Base-by-base conservation (phyloP, 2,113 vertebrate species). In the Pandion haliaetus region DNA sequence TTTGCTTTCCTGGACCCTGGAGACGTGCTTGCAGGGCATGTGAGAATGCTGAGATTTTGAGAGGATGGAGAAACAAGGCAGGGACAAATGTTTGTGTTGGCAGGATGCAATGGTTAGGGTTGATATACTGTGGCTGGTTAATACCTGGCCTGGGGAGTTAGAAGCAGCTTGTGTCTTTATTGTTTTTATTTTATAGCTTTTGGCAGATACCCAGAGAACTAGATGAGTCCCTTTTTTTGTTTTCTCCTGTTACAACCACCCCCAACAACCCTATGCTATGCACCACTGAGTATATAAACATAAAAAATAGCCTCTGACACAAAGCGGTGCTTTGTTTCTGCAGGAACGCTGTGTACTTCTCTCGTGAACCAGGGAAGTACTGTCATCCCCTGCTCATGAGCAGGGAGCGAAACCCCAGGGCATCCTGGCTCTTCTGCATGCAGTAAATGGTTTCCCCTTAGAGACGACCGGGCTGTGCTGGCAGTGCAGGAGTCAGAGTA, bases 151-250 rank as follows among this genome's bases (percentile, higher is more conserved):
- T 42, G 59, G 25, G 54, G 65, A 86, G 59, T 24, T 72, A 14
- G 86, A 49, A 57, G 77, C 86, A 93, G 65, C 63, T 90, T 72
- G 58, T 71, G 63, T 55, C 77, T 82, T 90, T 86, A 86, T 78
- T 62, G 86, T 6, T 71, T 85, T 77, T 36, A 55, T 49, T 86
- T 82, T 78, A 90, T 55, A 66, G 90, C 69, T 95, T 47, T 86
- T 55, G 69, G 76, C 58, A 86, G 76, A 71, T 76, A 38, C 69
- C 62, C 74, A 77, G 62, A 65, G 50, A 88, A 58, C 16, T 21
- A 34, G 40, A 36, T 38, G 54, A 85, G 50, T 47, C 69, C 62
- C n/a, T 81, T 44, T 21, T 66, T 61, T 57, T 70, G 71, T 72
- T n/a, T 36, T 70, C n/a, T 82, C 26, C 50, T 61, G n/a, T 44